A percentile compares a stretch with the other conserved stretches of the same genome.
These are phyloP conservation scores for Montipora capitata DNA, from an alignment of 92 coral and sea anemone species.

Conservation along the genomic window DNA sequence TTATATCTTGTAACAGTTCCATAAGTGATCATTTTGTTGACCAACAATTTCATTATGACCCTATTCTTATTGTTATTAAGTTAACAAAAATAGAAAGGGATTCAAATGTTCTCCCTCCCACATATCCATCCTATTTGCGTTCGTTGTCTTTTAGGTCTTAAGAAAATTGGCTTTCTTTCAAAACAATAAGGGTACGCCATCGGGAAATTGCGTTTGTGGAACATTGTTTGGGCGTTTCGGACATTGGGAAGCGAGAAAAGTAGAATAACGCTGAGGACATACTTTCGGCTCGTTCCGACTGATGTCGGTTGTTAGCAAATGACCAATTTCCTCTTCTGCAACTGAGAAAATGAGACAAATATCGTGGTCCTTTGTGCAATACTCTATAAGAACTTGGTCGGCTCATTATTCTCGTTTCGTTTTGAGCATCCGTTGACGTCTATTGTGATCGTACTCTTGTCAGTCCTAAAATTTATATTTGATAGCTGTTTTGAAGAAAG, in stretches of 20 bases:
- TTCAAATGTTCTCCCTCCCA: neutral
- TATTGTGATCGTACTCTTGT: too few species aligned
- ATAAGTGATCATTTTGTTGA: neutral
- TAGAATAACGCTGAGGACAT: too few species aligned
- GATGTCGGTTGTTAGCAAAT: too few species aligned
- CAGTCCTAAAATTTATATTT: too few species aligned
- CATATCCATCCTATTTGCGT: neutral
- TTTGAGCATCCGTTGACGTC: constrained; percentile 19
- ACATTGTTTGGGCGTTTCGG: too few species aligned
- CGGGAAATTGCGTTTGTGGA: constrained; percentile 11
- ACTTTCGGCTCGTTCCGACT: too few species aligned
- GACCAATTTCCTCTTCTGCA: neutral
- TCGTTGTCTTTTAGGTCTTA: constrained; percentile 1
- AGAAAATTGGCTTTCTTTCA: constrained; percentile 42
- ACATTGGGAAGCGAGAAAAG: too few species aligned
- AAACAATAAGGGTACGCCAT: neutral
- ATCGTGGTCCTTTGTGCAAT: neutral
- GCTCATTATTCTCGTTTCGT: neutral
- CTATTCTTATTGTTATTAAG: neutral
- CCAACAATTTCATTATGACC: constrained; percentile 3
- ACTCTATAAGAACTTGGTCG: neutral
- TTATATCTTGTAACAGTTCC: constrained; percentile 6
- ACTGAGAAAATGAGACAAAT: neutral
- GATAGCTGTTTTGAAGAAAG: too few species aligned
- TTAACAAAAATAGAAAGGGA: constrained; percentile 20